phyloP scores from a whole-genome alignment of 35 echinoderm and acorn worm genomes.

The Lytechinus variegatus region DNA sequence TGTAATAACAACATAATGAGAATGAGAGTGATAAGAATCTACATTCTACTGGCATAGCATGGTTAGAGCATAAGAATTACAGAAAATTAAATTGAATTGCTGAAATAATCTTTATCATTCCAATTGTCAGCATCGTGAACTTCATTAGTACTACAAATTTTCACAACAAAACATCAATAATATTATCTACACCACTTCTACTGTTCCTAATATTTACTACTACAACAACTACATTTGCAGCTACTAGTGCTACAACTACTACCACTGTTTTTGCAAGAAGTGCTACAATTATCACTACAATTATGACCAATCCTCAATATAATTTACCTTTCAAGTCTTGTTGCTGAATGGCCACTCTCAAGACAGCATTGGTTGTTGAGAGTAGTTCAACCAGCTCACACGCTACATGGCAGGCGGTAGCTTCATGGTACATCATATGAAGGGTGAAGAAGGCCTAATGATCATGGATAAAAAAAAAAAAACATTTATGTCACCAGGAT shows the following conservation, averaged over 20 bases:
- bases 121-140: too few species aligned
- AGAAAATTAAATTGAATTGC: too few species aligned
- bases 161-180: too few species aligned
- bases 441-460: slow-evolving; percentile 84
- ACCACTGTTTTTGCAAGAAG: too few species aligned
- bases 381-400: slow-evolving; percentile 81
- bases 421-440: slow-evolving; percentile 93
- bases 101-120: too few species aligned
- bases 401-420: slow-evolving; percentile 87
- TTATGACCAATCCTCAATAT: neutral
- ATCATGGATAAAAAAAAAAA: neutral
- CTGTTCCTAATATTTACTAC: too few species aligned
- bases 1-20: slow-evolving; percentile 21
- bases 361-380: slow-evolving; percentile 60
- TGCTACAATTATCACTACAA: too few species aligned
- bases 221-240: too few species aligned
- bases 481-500: neutral
- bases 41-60: neutral
- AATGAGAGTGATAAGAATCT: neutral
- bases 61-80: neutral
- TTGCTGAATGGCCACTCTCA: slow-evolving; percentile 69
- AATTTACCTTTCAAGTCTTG: slow-evolving; percentile 74
- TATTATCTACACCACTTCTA: too few species aligned
- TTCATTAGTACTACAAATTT: too few species aligned
- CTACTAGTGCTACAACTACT: too few species aligned